Base-by-base conservation (phyloP, 2,113 vertebrate species). In the Prochilodus magdalenae region DNA sequence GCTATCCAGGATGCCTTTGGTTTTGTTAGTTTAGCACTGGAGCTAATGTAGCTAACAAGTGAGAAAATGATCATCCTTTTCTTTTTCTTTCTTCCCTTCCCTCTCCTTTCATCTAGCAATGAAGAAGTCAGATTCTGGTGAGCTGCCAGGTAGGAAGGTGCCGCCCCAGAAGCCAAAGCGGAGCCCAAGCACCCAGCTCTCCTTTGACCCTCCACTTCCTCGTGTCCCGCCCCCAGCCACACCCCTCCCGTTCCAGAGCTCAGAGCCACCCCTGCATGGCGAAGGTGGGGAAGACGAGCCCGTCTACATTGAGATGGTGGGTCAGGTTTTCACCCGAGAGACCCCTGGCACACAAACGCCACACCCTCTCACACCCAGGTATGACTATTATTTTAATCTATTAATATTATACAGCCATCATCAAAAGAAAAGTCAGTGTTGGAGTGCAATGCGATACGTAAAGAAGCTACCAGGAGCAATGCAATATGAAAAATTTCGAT, bases 291-390 rank as follows among this genome's bases (percentile, higher is more conserved):
- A 96, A 0, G 95, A 97, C 6, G 96, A 97, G 86, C 96, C 96
- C 0, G 96, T 98, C 57, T 98, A 98, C 86, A 98, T 98, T 0
- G 96, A 98, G 90, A 98, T 98, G 96, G 96, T 98, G 84, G 96
- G 96, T 62, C 93, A 95, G 90, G 96, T 88, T 91, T 96, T 92
- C 91, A 95, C 91, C 80, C 91, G 93, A 79, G 94, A 96, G 82
- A 87, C 85, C 22, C 33, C 73, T 16, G 79, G 87, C 75, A 91
- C 91, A 0, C 86, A 89, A 79, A 94, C 93, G 12, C 92, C 94
- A 12, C 93, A 93, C 79, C 92, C 93, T 0, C 92, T 92, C 77
- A 86, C 66, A 13, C 66, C 57, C 57, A 60, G 57, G 57, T 60
- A 60, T 55, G 16, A 7, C 53, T 22, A 2, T 22, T 22, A 22